Evolutionary conservation across 1,140 invertebrate species (phyloP).

Genomic region (Bombus waltoni): DNA sequence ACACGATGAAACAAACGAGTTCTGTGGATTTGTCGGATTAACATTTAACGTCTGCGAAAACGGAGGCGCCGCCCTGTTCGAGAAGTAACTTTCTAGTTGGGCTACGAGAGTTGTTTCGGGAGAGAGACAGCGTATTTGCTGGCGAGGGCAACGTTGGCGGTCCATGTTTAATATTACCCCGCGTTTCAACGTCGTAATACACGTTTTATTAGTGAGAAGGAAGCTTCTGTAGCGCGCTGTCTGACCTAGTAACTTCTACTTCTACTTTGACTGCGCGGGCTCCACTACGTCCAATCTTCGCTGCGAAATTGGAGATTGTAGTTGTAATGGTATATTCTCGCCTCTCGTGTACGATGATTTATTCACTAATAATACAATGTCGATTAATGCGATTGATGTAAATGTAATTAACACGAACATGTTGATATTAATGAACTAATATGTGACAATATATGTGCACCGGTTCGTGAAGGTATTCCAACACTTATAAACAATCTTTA

Average conservation of each 20-base stretch:
- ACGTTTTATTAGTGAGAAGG: slow-evolving; percentile 19
- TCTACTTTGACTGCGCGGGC: not conserved
- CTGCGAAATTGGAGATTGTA: not conserved
- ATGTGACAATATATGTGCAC: too few relatives aligned
- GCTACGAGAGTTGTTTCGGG: slow-evolving; percentile 13
- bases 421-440: too few relatives aligned
- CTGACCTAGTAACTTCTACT: not conserved
- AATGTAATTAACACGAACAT: not conserved
- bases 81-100: slow-evolving; percentile 10
- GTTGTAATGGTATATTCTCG: not conserved
- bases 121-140: not conserved
- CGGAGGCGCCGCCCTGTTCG: not conserved
- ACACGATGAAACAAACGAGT: not conserved
- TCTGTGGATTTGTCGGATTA: not conserved
- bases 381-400: not conserved
- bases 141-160: not conserved
- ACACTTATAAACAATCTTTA: too few relatives aligned
- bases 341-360: not conserved
- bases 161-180: slow-evolving; percentile 20
- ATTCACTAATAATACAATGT: not conserved
- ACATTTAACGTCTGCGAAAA: slow-evolving; percentile 11
- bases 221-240: not conserved
- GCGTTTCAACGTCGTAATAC: slow-evolving; percentile 25
- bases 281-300: not conserved
- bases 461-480: too few relatives aligned